Percentiles rank a stretch among this genome's conserved stretches.
Evolutionary conservation across 1,140 invertebrate species (phyloP).

Genomic region (Amyelois transitella): DNA sequence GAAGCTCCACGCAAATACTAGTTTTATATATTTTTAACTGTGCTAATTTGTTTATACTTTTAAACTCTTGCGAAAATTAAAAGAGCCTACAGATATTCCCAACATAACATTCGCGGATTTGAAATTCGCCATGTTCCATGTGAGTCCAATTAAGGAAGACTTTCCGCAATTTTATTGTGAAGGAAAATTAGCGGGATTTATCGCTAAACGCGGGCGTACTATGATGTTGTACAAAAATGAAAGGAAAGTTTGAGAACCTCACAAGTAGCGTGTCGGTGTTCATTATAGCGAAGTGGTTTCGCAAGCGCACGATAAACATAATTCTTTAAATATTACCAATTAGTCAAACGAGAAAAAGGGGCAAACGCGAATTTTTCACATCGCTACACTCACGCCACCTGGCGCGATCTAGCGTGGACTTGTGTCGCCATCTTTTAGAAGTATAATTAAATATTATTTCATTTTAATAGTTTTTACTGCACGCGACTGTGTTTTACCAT

Average conservation of each 20-base stretch:
- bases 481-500: not conserved
- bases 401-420: conserved; percentile 17
- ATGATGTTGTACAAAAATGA: no score
- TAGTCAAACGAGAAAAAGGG: conserved; percentile 1
- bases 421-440: conserved; percentile 6
- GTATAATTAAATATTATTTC: not conserved
- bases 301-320: not conserved
- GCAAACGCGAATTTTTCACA: conserved; percentile 31
- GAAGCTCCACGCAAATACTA: no score
- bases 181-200: no score
- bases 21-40: no score
- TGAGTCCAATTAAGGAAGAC: no score
- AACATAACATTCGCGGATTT: no score
- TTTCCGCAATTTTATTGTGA: no score
- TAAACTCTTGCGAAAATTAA: no score
- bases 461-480: not conserved
- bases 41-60: no score
- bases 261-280: not conserved
- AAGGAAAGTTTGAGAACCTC: not conserved
- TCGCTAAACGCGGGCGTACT: no score
- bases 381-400: conserved; percentile 44
- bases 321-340: not conserved
- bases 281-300: not conserved
- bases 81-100: no score
- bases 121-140: no score